Evolutionary conservation across 2,888 invertebrate genomes (phyloP).

Genomic region (Campoplex nolae): DNA sequence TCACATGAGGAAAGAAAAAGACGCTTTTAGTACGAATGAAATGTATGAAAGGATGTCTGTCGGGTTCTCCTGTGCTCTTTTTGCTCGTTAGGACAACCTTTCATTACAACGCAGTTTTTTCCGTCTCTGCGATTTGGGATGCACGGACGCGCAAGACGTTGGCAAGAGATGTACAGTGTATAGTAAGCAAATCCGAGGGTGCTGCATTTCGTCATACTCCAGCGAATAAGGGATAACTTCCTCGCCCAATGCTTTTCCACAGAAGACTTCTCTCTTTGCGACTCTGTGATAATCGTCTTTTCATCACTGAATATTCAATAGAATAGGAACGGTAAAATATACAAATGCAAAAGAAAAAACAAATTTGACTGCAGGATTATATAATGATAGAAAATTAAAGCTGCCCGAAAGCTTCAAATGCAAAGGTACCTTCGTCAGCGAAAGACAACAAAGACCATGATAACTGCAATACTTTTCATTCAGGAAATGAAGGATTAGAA

Average conservation of each 20-base stretch:
- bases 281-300: slow-evolving; percentile 43
- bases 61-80: slow-evolving; percentile 18
- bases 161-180: slow-evolving; percentile 4
- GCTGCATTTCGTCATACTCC: slow-evolving; percentile 20
- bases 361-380: neutral
- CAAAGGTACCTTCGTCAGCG: neutral
- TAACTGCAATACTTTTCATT: neutral
- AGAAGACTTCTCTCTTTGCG: neutral
- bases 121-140: slow-evolving; percentile 28
- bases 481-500: neutral
- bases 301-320: slow-evolving; percentile 34
- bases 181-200: slow-evolving; percentile 25
- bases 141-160: slow-evolving; percentile 12
- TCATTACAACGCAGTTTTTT: slow-evolving; percentile 37
- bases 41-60: slow-evolving; percentile 33
- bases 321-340: neutral
- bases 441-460: neutral
- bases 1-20: slow-evolving; percentile 10
- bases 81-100: slow-evolving; percentile 52
- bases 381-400: neutral
- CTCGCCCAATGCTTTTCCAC: slow-evolving; percentile 1
- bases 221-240: slow-evolving; percentile 38
- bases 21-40: slow-evolving; percentile 30
- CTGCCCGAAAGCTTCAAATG: neutral
- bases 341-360: neutral